Percentiles rank a stretch among this genome's conserved stretches.
Evolutionary conservation across 2,797 vertebrate genomes (phyloP).

Genomic region (Lacerta viridis): DNA sequence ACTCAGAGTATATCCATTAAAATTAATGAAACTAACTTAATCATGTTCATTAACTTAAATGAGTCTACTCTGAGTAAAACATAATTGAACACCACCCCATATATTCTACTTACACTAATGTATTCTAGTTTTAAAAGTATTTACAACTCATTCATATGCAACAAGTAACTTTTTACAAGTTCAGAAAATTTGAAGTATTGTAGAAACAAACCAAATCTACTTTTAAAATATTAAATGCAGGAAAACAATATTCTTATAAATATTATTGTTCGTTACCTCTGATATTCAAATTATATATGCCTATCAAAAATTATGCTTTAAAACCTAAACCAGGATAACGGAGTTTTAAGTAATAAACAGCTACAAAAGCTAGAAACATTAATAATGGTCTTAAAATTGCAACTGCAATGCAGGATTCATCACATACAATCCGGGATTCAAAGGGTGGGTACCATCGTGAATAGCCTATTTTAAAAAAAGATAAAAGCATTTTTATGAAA

Average conservation of each 20-base stretch:
- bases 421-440: background rate
- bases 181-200: background rate
- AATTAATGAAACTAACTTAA: no score
- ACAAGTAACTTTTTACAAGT: background rate
- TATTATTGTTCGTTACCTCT: background rate
- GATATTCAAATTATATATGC: background rate
- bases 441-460: background rate
- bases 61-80: no score
- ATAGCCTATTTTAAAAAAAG: constrained; percentile 17
- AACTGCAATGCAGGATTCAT: constrained; percentile 16
- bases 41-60: no score
- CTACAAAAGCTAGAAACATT: background rate
- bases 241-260: background rate
- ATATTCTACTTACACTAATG: background rate
- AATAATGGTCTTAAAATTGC: constrained; percentile 35
- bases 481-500: background rate
- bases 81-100: background rate
- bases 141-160: background rate
- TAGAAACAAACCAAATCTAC: background rate
- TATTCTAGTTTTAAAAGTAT: background rate
- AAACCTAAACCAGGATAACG: constrained; percentile 24
- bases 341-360: background rate
- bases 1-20: no score
- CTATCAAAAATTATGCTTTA: constrained; percentile 4
- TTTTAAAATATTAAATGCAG: background rate